Base-by-base conservation (phyloP, 30 jellyfish, hydroid and myxozoan species). In the Calvadosia cruxmelitensis region DNA sequence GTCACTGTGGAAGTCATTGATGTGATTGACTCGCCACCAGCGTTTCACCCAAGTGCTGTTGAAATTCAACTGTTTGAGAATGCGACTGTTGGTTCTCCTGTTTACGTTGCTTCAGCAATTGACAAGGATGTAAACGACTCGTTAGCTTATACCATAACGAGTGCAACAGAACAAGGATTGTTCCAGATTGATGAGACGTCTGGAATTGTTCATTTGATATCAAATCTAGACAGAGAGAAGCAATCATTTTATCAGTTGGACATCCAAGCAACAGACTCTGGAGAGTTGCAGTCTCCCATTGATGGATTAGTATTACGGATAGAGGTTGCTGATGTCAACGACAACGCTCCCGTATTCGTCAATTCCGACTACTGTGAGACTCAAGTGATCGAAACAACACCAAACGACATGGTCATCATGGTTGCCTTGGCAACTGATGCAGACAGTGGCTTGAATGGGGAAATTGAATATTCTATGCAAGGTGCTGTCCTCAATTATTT, bases 261-360 rank as follows among this genome's bases (percentile, higher is more conserved):
- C 12, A 73, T 80, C 23, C 74, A 64, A 42, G 84, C 84, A 12
- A 63, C 68, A 0, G 93, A 80, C 66, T 64, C 80, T 1, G 82
- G n/a, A 29, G 50, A 53, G 50, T 36, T 71, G n/a, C 25, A 69
- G 25, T 80, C 93, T 0, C 49, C 77, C 24, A 27, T 31, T 31
- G 24, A 64, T 20, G 85, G 77, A 63, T 69, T 80, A 27, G 36
- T 42, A 5, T 5, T 42, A 5, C 57, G 10, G 24, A 61, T 87
- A 31, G 50, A 66, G 27, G 68, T 87, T 33, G 28, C 31, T n/a
- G 94, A 87, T 66, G 71, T 48, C 27, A 87, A 87, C 76, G 97
- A 87, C 70, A 87, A 87, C 69, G 76, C 78, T 30, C 97, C 97
- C 0, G 77, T 48, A 13, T 80, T 87, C 63, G 42, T 50, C 10